These are phyloP conservation scores for Stictocephala bisonia DNA, from an alignment of 2,888 invertebrate genomes.

Conservation along the genomic window DNA sequence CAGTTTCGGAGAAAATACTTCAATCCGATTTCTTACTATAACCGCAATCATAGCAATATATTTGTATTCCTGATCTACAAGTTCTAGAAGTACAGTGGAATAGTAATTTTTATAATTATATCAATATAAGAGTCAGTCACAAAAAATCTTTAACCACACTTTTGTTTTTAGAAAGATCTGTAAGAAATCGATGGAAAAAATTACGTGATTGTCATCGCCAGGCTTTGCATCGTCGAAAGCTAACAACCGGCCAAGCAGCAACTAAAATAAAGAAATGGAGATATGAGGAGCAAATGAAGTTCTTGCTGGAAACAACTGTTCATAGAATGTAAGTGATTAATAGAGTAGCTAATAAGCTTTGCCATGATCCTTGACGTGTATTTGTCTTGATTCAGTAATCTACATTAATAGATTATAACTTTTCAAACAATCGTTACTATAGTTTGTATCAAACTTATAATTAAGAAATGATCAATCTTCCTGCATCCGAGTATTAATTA, in stretches of 20 bases:
- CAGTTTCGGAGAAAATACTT: background rate
- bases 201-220: background rate
- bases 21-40: background rate
- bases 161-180: background rate
- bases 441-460: too few relatives aligned
- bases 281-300: background rate
- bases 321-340: background rate
- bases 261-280: background rate
- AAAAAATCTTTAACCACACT: too few relatives aligned
- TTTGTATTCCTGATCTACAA: background rate
- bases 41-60: background rate
- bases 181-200: too few relatives aligned
- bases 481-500: too few relatives aligned
- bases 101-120: background rate
- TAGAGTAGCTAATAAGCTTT: too few relatives aligned
- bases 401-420: too few relatives aligned
- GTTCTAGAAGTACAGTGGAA: background rate
- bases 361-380: too few relatives aligned
- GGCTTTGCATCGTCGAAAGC: background rate
- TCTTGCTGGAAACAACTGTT: background rate
- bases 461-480: too few relatives aligned
- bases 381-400: too few relatives aligned
- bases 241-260: background rate
- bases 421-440: too few relatives aligned
- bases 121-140: too few relatives aligned